Evolutionary conservation across 2,888 invertebrate genomes (phyloP), one percentile per base, ranked within the genome.

Genomic region (Leptura quadrifasciata): DNA sequence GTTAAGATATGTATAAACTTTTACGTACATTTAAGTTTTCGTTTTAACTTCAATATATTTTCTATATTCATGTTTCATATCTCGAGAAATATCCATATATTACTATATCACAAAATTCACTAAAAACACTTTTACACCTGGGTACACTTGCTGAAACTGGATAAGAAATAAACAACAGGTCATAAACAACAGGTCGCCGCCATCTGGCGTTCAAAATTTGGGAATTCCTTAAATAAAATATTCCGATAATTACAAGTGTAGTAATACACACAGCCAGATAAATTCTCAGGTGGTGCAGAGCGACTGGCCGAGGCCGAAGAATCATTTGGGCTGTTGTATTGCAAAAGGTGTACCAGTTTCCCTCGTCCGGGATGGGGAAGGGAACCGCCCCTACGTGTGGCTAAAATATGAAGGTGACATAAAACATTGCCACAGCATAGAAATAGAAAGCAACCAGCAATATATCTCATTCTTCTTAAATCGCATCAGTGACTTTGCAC

Each of bases 161-260:
- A 18, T 21, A 64, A 57, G 58, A n/a, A 27, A 12, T 54, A 65
- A 64, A 18, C 39, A 3, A 57, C 76, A 73, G 63, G 64, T 73
- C 20, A 12, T 54, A 65, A 64, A 18, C 39, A 3, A 57, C 76
- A 73, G 63, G 64, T 73, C 20, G 20, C 72, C 20, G 35, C 55
- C 72, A 70, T 73, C 73, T 70, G 73, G 72, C 65, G 21, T 61
- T 21, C 31, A 52, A 63, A 72, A 73, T 65, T 65, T 52, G 72
- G 72, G 58, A 72, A 73, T 70, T 65, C 76, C 73, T 21, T 27
- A 27, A 31, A 71, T 63, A 75, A 65, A 70, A 71, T 24, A 9
- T 31, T 15, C 55, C n/a, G 39, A n/a, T 8, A 15, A n/a, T 57
- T 17, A 61, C 61, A 52, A 58, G 18, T 68, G 64, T 39, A 20